These are phyloP conservation scores for Crenichthys baileyi DNA, from an alignment of 2,797 vertebrate species.

Conservation along the genomic window DNA sequence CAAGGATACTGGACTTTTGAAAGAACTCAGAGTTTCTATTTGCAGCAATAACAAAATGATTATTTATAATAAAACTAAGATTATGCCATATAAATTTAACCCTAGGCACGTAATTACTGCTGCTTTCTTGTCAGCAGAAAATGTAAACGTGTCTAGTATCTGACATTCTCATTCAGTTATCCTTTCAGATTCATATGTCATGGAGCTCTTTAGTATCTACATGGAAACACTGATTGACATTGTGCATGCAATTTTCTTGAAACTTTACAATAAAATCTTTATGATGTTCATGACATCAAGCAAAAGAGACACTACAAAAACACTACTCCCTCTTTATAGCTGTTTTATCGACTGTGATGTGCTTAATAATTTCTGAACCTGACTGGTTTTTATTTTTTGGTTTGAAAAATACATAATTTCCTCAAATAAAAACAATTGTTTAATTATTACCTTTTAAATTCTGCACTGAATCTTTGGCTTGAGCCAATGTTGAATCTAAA, in stretches of 20 bases:
- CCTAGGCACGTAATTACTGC: neutral
- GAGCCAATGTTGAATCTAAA: neutral
- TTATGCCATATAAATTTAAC: constrained; percentile 1
- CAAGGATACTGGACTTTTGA: neutral
- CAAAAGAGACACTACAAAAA: neutral
- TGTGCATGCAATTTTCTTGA: neutral
- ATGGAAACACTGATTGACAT: neutral
- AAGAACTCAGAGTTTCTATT: constrained; percentile 4
- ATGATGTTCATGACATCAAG: neutral
- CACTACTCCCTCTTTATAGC: neutral
- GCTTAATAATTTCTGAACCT: neutral
- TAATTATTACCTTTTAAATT: neutral
- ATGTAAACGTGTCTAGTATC: constrained; percentile 1
- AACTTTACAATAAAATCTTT: neutral
- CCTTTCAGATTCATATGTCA: neutral
- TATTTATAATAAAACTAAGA: constrained; percentile 13
- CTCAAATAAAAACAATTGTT: too few relatives aligned
- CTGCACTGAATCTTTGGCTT: neutral
- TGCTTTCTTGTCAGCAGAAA: constrained; percentile 4
- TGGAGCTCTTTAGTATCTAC: neutral
- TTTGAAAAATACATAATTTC: neutral
- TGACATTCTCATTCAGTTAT: constrained; percentile 2
- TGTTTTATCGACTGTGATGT: neutral
- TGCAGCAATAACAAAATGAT: constrained; percentile 11
- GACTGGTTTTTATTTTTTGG: neutral